Evolutionary conservation across 2,797 vertebrate genomes (phyloP).

Genomic region (Etheostoma perlongum): DNA sequence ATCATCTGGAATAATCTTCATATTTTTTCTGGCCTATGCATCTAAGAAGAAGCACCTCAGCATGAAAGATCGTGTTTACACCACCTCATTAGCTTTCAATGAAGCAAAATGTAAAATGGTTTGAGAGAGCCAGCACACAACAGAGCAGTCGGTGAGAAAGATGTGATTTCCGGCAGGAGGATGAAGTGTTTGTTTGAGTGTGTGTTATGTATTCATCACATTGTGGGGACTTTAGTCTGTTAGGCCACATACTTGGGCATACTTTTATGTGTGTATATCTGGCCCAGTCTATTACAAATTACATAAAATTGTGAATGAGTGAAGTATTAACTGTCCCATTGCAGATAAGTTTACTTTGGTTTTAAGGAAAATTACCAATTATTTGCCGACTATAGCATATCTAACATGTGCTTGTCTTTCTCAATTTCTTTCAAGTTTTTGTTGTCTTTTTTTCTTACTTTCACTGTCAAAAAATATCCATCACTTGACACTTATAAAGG

Average conservation of each 20-base stretch:
- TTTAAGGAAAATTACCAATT: not conserved
- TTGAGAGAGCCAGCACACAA: constrained; percentile 26
- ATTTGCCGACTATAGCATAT: not conserved
- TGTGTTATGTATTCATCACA: not conserved
- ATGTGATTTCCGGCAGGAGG: constrained; percentile 40
- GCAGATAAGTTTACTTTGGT: not conserved
- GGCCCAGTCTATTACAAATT: not conserved
- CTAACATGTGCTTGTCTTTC: too few relatives aligned
- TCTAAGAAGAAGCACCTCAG: constrained; percentile 52
- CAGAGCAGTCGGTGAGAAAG: constrained; percentile 29
- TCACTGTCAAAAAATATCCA: too few relatives aligned
- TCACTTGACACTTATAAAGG: not conserved
- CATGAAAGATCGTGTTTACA: constrained; percentile 52
- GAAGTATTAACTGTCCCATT: too few relatives aligned
- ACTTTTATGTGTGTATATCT: not conserved
- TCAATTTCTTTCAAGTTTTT: too few relatives aligned
- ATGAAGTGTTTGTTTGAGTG: constrained; percentile 5
- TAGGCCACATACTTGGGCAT: not conserved
- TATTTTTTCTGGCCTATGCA: constrained; percentile 47
- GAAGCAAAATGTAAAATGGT: constrained; percentile 60
- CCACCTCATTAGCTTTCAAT: constrained; percentile 69
- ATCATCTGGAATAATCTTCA: constrained; percentile 49
- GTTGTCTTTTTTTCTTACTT: too few relatives aligned
- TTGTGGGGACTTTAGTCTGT: not conserved
- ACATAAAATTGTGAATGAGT: not conserved